Evolutionary conservation across 1,140 invertebrate genomes (phyloP).

Genomic region (Heliothis virescens): DNA sequence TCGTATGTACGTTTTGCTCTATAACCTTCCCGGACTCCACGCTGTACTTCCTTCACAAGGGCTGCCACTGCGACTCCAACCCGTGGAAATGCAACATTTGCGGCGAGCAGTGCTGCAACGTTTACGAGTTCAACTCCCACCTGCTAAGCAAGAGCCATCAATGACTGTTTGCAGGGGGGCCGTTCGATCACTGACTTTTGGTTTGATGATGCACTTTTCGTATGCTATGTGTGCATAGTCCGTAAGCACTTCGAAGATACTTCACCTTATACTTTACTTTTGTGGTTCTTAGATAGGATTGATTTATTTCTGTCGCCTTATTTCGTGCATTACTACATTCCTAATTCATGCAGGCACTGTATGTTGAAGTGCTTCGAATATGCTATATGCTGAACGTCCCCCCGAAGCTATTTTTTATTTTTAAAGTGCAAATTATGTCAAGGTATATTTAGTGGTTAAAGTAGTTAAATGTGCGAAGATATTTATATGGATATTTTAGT

Average conservation of each 20-base stretch:
- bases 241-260: slow-evolving; percentile 76
- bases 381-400: slow-evolving; percentile 81
- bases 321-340: slow-evolving; percentile 41
- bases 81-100: slow-evolving; percentile 99
- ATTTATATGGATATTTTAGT: slow-evolving; percentile 84
- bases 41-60: slow-evolving; percentile 98
- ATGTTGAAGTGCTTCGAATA: slow-evolving; percentile 76
- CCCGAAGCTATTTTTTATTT: slow-evolving; percentile 76
- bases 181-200: slow-evolving; percentile 71
- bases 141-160: slow-evolving; percentile 97
- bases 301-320: slow-evolving; percentile 49
- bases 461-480: slow-evolving; percentile 77
- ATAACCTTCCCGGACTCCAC: slow-evolving; percentile 98
- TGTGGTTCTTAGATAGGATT: slow-evolving; percentile 22
- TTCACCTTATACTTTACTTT: slow-evolving; percentile 56
- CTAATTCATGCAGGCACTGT: slow-evolving; percentile 48
- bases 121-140: slow-evolving; percentile 99
- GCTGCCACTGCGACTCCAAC: slow-evolving; percentile 98
- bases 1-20: slow-evolving; percentile 95
- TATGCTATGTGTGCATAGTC: slow-evolving; percentile 68
- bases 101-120: slow-evolving; percentile 96
- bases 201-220: slow-evolving; percentile 67
- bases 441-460: slow-evolving; percentile 77
- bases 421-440: slow-evolving; percentile 82
- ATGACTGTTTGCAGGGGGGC: slow-evolving; percentile 86